A percentile compares a stretch with the other conserved stretches of the same genome.
phyloP scores from a whole-genome alignment of 2,888 invertebrate species.

The Lamproptera curius region DNA sequence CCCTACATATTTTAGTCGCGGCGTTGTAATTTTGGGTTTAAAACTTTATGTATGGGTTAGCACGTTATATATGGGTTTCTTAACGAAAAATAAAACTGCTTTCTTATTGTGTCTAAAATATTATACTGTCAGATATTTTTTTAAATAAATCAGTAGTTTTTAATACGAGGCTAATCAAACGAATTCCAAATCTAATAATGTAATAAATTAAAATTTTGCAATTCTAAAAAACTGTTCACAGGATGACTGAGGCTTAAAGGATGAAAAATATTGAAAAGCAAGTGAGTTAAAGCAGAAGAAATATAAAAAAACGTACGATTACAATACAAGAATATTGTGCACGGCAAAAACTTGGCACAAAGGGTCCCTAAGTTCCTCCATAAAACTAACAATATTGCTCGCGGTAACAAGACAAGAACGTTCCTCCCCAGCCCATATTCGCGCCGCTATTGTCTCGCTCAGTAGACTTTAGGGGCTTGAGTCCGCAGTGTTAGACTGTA shows the following conservation, averaged over 20 bases:
- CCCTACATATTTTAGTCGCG: no score
- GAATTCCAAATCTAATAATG: no score
- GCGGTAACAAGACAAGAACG: conserved; percentile 71
- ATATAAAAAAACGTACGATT: conserved; percentile 17
- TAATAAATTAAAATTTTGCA: no score
- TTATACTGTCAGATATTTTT: no score
- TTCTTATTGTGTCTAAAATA: no score
- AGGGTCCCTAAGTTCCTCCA: conserved; percentile 62
- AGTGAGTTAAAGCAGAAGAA: conserved; percentile 14
- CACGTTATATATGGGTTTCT: no score
- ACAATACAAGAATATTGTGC: conserved; percentile 19
- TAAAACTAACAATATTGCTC: conserved; percentile 75
- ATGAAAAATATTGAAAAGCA: conserved; percentile 14
- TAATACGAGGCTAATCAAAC: no score
- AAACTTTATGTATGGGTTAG: no score
- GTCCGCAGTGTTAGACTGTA: conserved; percentile 56
- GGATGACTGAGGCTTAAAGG: conserved; percentile 1
- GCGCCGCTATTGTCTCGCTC: conserved; percentile 66
- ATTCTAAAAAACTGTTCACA: no score
- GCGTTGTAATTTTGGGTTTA: no score
- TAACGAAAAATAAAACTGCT: no score
- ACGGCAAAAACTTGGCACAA: conserved; percentile 50
- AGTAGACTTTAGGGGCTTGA: conserved; percentile 67
- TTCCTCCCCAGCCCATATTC: conserved; percentile 69
- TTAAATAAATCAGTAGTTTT: no score